phyloP scores from a whole-genome alignment of 2,113 vertebrate genomes.

The Ceyx melanurus region DNA sequence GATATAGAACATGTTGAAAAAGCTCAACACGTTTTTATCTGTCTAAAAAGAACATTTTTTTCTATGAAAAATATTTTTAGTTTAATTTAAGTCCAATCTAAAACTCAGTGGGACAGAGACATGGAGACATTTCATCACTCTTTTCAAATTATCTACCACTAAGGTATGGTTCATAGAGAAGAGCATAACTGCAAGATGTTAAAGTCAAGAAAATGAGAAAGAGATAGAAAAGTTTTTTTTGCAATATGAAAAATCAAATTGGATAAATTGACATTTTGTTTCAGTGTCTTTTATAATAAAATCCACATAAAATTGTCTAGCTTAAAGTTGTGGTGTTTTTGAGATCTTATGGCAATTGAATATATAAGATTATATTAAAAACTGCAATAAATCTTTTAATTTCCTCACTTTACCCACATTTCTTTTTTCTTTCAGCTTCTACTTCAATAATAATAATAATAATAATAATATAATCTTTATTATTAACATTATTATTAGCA shows the following conservation, averaged over 20 bases:
- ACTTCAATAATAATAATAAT: too few species aligned
- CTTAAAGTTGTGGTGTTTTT: neutral
- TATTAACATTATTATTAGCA: too few species aligned
- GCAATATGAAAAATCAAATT: neutral
- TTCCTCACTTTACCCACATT: neutral
- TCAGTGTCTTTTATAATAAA: neutral
- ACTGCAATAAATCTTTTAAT: neutral
- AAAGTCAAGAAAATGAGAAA: neutral
- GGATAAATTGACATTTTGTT: neutral
- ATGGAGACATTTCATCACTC: neutral
- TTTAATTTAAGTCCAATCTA: neutral
- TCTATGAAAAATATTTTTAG: neutral
- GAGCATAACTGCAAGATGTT: neutral
- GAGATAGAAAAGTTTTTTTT: neutral
- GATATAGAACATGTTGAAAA: neutral
- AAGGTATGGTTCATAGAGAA: neutral
- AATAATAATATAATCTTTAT: neutral
- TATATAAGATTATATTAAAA: neutral
- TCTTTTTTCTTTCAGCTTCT: neutral
- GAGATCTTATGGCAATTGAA: neutral
- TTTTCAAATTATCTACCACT: neutral
- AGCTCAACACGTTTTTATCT: neutral
- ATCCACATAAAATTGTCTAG: neutral
- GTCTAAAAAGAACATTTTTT: neutral
- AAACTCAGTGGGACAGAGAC: neutral